Evolutionary conservation across 2,888 invertebrate genomes (phyloP), one percentile per base, ranked within the genome.

Genomic region (Mellilla xanthometata): DNA sequence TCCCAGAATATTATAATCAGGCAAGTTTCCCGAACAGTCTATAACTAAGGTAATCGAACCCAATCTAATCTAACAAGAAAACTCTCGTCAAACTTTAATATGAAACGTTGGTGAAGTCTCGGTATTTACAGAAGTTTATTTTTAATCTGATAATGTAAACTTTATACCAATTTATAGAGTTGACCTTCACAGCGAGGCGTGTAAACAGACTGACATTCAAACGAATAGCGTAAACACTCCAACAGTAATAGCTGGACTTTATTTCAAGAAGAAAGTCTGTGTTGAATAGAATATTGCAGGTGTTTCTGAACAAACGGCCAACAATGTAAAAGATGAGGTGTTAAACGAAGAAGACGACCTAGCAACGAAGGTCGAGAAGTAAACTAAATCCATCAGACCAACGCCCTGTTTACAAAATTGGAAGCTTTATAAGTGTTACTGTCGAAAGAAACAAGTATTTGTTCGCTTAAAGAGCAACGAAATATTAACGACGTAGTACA

Each of bases 231-330:
- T 75, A 76, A 74, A 79, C 70, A 73, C 52, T 36, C 4, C 12
- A 40, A 62, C 52, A 51, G 47, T 59, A 64, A 62, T 62, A 64
- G 62, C 62, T 62, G 55, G 65, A 67, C 60, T 68, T 69, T 79
- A 77, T 81, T 77, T 73, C 65, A 66, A 79, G 72, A 77, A 65
- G 64, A 71, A 68, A 72, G 62, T 65, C 51, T 57, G 62, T 62
- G 63, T 57, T 68, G 60, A 72, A 57, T 56, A 57, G 63, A 72
- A 71, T 66, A 53, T 44, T 63, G 59, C 58, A 64, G 54, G 57
- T 54, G 44, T 13, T 31, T 9, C 19, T 22, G 11, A 32, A 30
- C 12, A n/a, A n/a, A 31, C 8, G 6, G 22, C 13, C n/a, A 38
- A 39, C 39, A 43, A 36, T 24, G 19, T 32, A 24, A 33, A 12